A percentile compares a stretch with the other conserved stretches of the same genome.
Evolutionary conservation across 1,140 invertebrate species (phyloP).

Genomic region (Zaprionus nigranus): DNA sequence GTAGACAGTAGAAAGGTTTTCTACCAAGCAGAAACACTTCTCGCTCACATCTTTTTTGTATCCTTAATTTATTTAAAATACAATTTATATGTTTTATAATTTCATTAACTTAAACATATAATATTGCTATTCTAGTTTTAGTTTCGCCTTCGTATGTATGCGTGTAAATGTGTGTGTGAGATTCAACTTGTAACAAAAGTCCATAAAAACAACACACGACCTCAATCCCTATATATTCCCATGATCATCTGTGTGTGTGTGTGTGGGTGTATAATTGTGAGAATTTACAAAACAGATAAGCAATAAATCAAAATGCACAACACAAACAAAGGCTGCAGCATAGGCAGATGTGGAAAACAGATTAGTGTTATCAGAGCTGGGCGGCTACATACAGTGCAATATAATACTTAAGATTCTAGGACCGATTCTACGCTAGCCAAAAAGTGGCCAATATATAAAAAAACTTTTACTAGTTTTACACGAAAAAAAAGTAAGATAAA

Average conservation of each 20-base stretch:
- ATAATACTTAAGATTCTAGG: background rate
- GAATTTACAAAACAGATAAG: slow-evolving; percentile 55
- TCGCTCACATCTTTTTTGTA: background rate
- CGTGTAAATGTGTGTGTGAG: slow-evolving; percentile 46
- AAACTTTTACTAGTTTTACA: slow-evolving; percentile 13
- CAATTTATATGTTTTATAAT: slow-evolving; percentile 54
- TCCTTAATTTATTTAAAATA: slow-evolving; percentile 57
- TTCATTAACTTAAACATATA: slow-evolving; percentile 73
- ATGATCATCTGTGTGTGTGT: slow-evolving; percentile 25
- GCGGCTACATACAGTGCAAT: slow-evolving; percentile 13
- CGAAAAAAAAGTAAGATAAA: slow-evolving; percentile 21
- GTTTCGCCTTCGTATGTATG: slow-evolving; percentile 63
- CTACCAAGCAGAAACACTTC: background rate
- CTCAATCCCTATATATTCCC: slow-evolving; percentile 29
- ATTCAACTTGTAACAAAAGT: slow-evolving; percentile 55
- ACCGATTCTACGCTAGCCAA: slow-evolving; percentile 1
- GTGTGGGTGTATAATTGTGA: slow-evolving; percentile 17
- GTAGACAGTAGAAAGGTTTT: background rate
- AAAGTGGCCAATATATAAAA: slow-evolving; percentile 27
- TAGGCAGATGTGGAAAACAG: slow-evolving; percentile 40
- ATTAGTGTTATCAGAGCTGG: slow-evolving; percentile 42
- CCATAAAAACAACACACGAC: slow-evolving; percentile 21
- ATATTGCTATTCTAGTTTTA: slow-evolving; percentile 79
- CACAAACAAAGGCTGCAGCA: slow-evolving; percentile 50
- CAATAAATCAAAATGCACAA: slow-evolving; percentile 55